Evolutionary conservation across 1,140 invertebrate species (phyloP).

Genomic region (Notospermus geniculatus): DNA sequence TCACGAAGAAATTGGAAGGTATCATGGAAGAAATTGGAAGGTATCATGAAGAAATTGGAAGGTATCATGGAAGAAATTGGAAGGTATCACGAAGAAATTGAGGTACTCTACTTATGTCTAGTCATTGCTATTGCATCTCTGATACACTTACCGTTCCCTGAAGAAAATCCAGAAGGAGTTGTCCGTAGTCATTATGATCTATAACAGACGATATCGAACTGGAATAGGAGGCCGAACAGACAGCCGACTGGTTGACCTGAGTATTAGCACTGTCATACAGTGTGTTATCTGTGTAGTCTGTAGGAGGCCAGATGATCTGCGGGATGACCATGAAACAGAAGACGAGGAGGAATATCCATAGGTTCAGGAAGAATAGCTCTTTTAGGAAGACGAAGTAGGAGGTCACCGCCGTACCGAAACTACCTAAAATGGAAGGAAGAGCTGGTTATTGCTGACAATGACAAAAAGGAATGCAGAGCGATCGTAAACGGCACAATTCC

Average conservation of each 20-base stretch:
- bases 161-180: conserved; percentile 14
- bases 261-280: neutral
- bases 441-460: too few relatives aligned
- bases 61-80: too few relatives aligned
- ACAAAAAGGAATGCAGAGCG: too few relatives aligned
- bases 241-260: neutral
- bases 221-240: neutral
- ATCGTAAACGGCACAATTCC: too few relatives aligned
- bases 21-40: too few relatives aligned
- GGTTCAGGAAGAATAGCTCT: conserved; percentile 70
- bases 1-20: too few relatives aligned
- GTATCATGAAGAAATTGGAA: too few relatives aligned
- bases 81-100: too few relatives aligned
- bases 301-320: conserved; percentile 38
- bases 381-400: conserved; percentile 75
- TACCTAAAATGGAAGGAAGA: conserved; percentile 57
- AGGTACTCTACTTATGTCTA: too few relatives aligned
- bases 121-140: too few relatives aligned
- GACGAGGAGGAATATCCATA: conserved; percentile 59
- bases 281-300: neutral
- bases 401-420: conserved; percentile 72
- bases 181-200: neutral
- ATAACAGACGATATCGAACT: neutral
- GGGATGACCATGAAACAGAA: conserved; percentile 52
- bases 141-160: conserved; percentile 21